A percentile compares a stretch with the other conserved stretches of the same genome.
Evolutionary conservation across 2,113 vertebrate genomes (phyloP).

Genomic region (Pongo pygmaeus): DNA sequence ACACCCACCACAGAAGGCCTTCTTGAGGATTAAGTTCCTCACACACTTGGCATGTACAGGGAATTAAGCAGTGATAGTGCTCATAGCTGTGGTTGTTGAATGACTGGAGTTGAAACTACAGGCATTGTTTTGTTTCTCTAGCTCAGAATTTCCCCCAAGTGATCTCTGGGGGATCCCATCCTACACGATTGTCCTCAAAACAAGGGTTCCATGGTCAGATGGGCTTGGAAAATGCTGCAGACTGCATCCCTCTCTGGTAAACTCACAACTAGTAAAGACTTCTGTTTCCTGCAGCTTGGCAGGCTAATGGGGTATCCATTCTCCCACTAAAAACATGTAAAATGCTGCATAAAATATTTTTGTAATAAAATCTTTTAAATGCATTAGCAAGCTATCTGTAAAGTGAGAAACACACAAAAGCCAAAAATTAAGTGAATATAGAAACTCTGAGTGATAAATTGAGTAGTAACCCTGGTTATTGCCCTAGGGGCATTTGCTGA

Average conservation of each 20-base stretch:
- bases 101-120: neutral
- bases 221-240: neutral
- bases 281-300: neutral
- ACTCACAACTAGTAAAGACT: neutral
- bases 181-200: neutral
- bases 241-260: neutral
- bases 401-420: neutral
- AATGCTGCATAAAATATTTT: neutral
- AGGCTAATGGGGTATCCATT: neutral
- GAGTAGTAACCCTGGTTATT: neutral
- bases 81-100: neutral
- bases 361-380: constrained; percentile 22
- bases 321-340: neutral
- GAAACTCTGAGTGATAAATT: neutral
- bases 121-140: neutral
- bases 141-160: neutral
- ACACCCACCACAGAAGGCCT: neutral
- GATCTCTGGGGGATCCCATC: neutral
- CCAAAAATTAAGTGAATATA: neutral
- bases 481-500: neutral
- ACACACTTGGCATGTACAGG: neutral
- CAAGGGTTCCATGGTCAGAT: neutral
- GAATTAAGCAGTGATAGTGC: neutral
- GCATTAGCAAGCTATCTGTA: neutral
- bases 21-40: neutral